Conservation (phyloP, 2,888 invertebrate genomes). For the Schizotus pectinicornis region DNA sequence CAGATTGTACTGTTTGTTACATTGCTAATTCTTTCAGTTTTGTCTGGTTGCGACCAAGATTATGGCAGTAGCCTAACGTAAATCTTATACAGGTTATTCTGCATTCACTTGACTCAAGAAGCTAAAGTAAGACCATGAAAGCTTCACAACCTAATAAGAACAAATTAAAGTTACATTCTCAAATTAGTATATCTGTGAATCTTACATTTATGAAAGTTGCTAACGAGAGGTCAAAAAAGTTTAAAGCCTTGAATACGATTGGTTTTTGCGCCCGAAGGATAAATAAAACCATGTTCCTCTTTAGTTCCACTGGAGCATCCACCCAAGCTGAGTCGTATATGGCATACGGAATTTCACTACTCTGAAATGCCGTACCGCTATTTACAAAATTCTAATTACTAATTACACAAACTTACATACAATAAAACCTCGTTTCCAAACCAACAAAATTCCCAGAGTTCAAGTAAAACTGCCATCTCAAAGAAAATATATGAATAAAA, state of each 20-base stretch:
- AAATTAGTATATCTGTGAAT: too few relatives aligned
- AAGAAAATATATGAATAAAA: slow-evolving; percentile 3
- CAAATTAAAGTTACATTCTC: too few relatives aligned
- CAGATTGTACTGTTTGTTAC: too few relatives aligned
- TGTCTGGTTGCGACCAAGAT: too few relatives aligned
- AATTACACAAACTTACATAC: slow-evolving; percentile 7
- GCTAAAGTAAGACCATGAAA: too few relatives aligned
- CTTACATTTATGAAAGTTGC: neutral
- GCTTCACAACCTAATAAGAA: too few relatives aligned
- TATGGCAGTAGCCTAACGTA: too few relatives aligned
- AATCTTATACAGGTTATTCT: too few relatives aligned
- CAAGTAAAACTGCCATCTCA: neutral
- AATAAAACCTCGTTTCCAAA: slow-evolving; percentile 13
- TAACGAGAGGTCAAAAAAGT: slow-evolving; percentile 11
- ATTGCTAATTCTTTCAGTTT: too few relatives aligned
- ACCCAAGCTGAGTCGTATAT: slow-evolving; percentile 9
- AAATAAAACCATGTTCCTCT: slow-evolving; percentile 12
- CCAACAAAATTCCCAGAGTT: slow-evolving; percentile 17
- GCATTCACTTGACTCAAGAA: too few relatives aligned
- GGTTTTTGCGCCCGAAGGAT: slow-evolving; percentile 3
- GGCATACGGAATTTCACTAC: slow-evolving; percentile 6
- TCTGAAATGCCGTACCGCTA: too few relatives aligned
- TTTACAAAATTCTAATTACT: too few relatives aligned
- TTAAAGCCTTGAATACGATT: slow-evolving; percentile 1
- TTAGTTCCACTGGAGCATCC: neutral